Conservation (phyloP, 2,797 vertebrate genomes). For the Pterois miles region DNA sequence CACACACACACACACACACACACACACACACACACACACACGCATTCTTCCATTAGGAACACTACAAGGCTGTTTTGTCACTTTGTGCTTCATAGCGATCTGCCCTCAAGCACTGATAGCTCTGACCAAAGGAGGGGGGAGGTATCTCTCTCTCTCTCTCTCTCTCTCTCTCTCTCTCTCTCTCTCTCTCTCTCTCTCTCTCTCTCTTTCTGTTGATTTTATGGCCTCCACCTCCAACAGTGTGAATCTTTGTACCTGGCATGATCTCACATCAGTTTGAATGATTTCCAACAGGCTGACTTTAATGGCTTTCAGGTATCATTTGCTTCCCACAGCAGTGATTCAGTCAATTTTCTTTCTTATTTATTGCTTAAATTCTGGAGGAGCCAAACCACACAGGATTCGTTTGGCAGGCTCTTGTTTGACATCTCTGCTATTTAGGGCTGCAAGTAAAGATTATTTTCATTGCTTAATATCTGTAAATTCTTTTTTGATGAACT, state of each 20-base stretch:
- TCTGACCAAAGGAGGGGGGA: constrained; percentile 50
- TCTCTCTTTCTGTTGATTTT: constrained; percentile 31
- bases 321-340: constrained; percentile 17
- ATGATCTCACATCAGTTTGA: constrained; percentile 36
- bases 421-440: not conserved
- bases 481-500: not conserved
- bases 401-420: not conserved
- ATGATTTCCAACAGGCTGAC: constrained; percentile 46
- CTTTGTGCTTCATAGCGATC: constrained; percentile 54
- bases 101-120: constrained; percentile 58
- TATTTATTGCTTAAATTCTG: constrained; percentile 6
- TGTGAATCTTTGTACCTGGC: constrained; percentile 21
- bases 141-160: constrained; percentile 25
- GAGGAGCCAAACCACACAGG: not conserved
- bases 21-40: constrained; percentile 26
- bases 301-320: constrained; percentile 37
- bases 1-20: constrained; percentile 16
- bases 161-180: constrained; percentile 3
- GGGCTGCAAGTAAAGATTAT: not conserved
- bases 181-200: constrained; percentile 8
- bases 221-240: constrained; percentile 27
- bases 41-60: constrained; percentile 62
- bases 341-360: constrained; percentile 11
- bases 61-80: constrained; percentile 65
- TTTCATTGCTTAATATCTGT: not conserved